These are phyloP conservation scores for Alviniconcha marisindica DNA, from an alignment of 1,140 invertebrate species.

Conservation along the genomic window DNA sequence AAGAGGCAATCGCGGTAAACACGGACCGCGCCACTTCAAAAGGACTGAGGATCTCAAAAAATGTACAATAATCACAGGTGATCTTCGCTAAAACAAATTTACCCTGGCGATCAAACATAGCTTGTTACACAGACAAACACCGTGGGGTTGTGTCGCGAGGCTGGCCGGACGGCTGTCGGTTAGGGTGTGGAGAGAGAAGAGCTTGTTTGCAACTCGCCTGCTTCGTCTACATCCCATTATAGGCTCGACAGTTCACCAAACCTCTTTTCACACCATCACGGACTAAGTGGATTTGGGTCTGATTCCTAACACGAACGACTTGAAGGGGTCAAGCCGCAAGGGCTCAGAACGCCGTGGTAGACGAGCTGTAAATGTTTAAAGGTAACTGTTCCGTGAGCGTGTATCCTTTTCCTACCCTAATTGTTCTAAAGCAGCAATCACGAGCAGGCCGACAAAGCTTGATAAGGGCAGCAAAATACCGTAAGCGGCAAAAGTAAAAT, in stretches of 20 bases:
- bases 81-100: conserved; percentile 59
- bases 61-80: conserved; percentile 62
- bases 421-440: no score
- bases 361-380: no score
- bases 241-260: background rate
- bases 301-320: conserved; percentile 36
- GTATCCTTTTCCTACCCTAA: no score
- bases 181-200: conserved; percentile 2
- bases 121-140: conserved; percentile 48
- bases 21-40: conserved; percentile 53
- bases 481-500: no score
- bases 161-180: background rate
- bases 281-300: conserved; percentile 45
- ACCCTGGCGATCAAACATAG: conserved; percentile 54
- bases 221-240: background rate
- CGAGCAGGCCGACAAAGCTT: no score
- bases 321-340: background rate
- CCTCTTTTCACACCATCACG: conserved; percentile 50
- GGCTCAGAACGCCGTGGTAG: background rate
- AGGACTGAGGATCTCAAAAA: conserved; percentile 48
- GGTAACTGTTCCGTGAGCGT: no score
- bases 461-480: no score
- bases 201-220: background rate
- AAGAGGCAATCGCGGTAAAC: conserved; percentile 53
- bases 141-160: conserved; percentile 13